These are phyloP conservation scores for Clarias pachynema DNA, from an alignment of 2,797 vertebrate species.

Conservation along the genomic window DNA sequence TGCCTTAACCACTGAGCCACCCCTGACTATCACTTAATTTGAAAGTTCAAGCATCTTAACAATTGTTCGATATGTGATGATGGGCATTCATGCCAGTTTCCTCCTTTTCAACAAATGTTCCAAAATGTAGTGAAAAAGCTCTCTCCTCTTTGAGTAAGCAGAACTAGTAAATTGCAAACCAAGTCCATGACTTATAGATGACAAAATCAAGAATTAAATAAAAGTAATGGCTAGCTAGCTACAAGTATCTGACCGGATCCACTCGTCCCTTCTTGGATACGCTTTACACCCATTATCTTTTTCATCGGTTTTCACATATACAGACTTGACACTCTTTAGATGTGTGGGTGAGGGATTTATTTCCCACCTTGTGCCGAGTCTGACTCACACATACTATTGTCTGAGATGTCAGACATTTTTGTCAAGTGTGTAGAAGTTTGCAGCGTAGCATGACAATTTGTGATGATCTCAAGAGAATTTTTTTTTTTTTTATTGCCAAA, in stretches of 20 bases:
- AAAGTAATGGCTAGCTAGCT: background rate
- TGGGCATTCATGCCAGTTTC: background rate
- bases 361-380: background rate
- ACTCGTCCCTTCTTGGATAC: background rate
- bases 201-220: background rate
- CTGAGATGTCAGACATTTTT: slow-evolving; percentile 33
- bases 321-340: background rate
- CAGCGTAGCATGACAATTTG: slow-evolving; percentile 1
- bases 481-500: background rate
- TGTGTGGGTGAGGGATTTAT: slow-evolving; percentile 7
- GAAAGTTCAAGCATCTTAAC: background rate
- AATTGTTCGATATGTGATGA: background rate
- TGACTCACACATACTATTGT: slow-evolving; percentile 30
- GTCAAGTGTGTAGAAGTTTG: slow-evolving; percentile 17
- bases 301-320: slow-evolving; percentile 8
- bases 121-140: background rate
- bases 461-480: slow-evolving; percentile 13
- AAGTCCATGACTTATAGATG: background rate
- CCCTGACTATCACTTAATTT: background rate
- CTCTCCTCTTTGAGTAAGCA: background rate
- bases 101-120: background rate
- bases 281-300: background rate
- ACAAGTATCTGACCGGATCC: background rate
- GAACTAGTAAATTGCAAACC: background rate
- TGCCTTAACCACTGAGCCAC: too few species aligned